A percentile compares a stretch with the other conserved stretches of the same genome.
phyloP scores from a whole-genome alignment of 2,888 invertebrate species.

The Drosophila birchii region DNA sequence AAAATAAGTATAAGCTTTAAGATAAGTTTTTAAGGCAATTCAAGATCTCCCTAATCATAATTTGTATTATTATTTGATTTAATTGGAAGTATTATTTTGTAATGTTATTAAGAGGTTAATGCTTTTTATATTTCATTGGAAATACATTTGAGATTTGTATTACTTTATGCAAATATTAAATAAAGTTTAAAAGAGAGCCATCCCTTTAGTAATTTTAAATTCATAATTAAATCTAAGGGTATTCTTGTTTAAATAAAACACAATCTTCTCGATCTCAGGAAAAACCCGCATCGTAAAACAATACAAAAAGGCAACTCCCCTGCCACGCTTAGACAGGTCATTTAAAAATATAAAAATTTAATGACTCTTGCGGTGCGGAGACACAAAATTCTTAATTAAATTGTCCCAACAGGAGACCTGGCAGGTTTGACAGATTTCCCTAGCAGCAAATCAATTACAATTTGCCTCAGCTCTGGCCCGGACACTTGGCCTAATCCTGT shows the following conservation, averaged over 20 bases:
- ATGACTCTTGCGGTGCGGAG: constrained; percentile 29
- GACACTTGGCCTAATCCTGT: constrained; percentile 50
- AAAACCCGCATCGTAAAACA: neutral
- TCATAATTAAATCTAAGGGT: neutral
- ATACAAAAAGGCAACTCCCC: neutral
- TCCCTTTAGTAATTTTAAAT: neutral
- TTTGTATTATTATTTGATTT: neutral
- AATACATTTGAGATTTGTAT: neutral
- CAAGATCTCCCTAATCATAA: no score
- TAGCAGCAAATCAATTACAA: constrained; percentile 59
- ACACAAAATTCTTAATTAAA: constrained; percentile 47
- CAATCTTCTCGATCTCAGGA: neutral
- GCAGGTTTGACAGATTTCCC: constrained; percentile 27
- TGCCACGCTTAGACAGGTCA: constrained; percentile 12
- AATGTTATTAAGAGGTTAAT: neutral
- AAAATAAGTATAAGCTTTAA: neutral
- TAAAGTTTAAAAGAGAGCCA: neutral
- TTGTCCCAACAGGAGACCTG: constrained; percentile 17
- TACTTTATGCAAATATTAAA: neutral
- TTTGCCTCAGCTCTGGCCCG: constrained; percentile 40
- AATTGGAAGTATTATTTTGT: neutral
- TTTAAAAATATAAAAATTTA: constrained; percentile 42
- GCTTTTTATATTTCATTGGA: neutral
- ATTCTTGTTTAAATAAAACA: neutral
- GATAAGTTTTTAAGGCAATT: no score